These are phyloP conservation scores for Quiscalus mexicanus DNA, from an alignment of 2,113 vertebrate species.

Conservation along the genomic window DNA sequence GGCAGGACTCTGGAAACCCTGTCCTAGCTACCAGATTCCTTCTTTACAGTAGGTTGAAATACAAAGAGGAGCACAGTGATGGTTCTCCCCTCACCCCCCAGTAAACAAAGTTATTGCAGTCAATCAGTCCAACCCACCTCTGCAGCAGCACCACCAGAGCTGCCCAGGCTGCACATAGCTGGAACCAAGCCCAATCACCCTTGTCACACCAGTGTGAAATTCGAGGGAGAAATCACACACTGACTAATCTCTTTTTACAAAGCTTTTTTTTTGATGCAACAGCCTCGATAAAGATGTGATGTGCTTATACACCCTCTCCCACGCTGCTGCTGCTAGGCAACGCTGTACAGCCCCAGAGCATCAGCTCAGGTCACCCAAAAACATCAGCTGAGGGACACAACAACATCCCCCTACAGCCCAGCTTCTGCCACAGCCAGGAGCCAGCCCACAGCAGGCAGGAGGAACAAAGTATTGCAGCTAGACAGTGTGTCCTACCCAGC, in stretches of 20 bases:
- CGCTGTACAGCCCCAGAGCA: background rate
- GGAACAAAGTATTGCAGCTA: background rate
- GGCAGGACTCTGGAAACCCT: constrained; percentile 22
- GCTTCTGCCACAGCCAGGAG: background rate
- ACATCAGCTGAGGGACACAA: fast-evolving
- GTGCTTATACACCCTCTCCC: constrained; percentile 24
- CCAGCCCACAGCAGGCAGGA: background rate
- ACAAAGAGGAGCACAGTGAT: constrained; percentile 53
- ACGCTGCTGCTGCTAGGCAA: background rate
- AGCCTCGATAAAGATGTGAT: constrained; percentile 12
- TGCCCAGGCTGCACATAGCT: background rate
- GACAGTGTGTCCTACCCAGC: background rate
- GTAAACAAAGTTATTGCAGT: constrained; percentile 63
- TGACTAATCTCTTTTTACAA: constrained; percentile 21
- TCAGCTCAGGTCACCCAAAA: background rate
- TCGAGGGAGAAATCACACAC: background rate
- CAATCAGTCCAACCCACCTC: background rate
- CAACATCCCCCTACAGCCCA: background rate
- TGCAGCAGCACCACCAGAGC: background rate
- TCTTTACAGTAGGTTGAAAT: constrained; percentile 50
- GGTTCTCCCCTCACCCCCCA: background rate
- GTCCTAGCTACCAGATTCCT: constrained; percentile 20
- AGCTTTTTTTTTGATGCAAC: background rate
- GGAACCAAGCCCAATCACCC: background rate
- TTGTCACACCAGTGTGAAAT: background rate